These are phyloP conservation scores for Mormyrus lacerda DNA, from an alignment of 2,113 vertebrate genomes.

Conservation along the genomic window DNA sequence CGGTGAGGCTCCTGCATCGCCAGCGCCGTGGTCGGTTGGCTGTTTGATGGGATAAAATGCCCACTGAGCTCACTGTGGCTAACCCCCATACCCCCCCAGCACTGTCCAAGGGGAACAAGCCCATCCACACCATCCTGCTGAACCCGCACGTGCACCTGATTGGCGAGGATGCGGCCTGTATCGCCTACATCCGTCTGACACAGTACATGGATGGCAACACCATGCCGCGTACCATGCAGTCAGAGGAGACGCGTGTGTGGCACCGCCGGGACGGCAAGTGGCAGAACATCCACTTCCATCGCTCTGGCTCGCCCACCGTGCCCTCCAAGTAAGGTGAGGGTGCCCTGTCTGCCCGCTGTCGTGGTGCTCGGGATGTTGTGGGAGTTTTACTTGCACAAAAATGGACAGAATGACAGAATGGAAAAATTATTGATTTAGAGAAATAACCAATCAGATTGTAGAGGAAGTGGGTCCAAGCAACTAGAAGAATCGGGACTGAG, in stretches of 20 bases:
- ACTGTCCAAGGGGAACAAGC: conserved; percentile 80
- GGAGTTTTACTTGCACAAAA: too few relatives aligned
- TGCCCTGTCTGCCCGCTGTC: not conserved
- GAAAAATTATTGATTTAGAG: too few relatives aligned
- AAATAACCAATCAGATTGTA: too few relatives aligned
- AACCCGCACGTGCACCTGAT: conserved; percentile 94
- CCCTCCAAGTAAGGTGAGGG: conserved; percentile 76
- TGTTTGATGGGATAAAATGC: not conserved
- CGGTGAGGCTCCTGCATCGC: conserved; percentile 53
- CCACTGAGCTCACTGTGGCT: not conserved
- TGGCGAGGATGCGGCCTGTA: conserved; percentile 90
- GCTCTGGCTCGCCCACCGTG: conserved; percentile 86
- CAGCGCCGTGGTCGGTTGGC: not conserved
- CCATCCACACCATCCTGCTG: conserved; percentile 91
- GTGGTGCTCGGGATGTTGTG: too few relatives aligned
- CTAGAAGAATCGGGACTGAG: too few relatives aligned
- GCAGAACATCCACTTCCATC: conserved; percentile 97
- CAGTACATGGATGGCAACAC: conserved; percentile 82
- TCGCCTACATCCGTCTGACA: conserved; percentile 88
- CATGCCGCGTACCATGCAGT: conserved; percentile 91
- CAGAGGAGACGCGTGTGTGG: conserved; percentile 93
- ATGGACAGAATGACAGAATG: too few relatives aligned
- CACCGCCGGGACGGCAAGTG: conserved; percentile 92
- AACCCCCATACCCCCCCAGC: conserved; percentile 50
- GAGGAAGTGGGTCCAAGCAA: too few relatives aligned